phyloP scores from a whole-genome alignment of 2,888 invertebrate species.

The Bellardia bayeri region DNA sequence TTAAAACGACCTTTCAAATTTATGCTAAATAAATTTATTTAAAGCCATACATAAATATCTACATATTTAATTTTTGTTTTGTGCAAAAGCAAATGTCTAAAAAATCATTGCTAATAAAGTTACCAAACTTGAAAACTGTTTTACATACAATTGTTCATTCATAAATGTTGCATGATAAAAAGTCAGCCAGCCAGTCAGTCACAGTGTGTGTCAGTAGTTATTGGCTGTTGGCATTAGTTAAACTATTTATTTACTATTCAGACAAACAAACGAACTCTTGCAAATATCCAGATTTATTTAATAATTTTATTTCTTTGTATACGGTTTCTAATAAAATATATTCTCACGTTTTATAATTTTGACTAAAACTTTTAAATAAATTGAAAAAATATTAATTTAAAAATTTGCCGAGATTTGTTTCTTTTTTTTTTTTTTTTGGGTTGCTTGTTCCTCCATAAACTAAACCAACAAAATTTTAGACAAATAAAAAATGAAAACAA shows the following conservation, averaged over 20 bases:
- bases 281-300: constrained; percentile 19
- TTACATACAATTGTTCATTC: constrained; percentile 54
- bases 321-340: constrained; percentile 42
- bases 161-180: constrained; percentile 32
- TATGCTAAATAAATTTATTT: constrained; percentile 33
- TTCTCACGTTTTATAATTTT: constrained; percentile 72
- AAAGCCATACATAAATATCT: neutral
- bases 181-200: constrained; percentile 18
- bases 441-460: neutral
- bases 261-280: constrained; percentile 34
- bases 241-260: neutral
- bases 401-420: constrained; percentile 60
- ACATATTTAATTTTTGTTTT: neutral
- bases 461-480: constrained; percentile 15
- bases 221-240: constrained; percentile 48
- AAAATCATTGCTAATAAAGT: constrained; percentile 52
- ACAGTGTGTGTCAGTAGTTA: constrained; percentile 41
- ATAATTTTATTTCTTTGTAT: constrained; percentile 40
- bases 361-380: constrained; percentile 47
- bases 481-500: constrained; percentile 56
- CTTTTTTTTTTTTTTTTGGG: neutral
- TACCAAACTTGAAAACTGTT: constrained; percentile 40
- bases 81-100: neutral
- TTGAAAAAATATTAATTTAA: constrained; percentile 66
- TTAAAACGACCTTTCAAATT: constrained; percentile 45